Base-by-base conservation (phyloP, 2,113 vertebrate species). In the Pygoscelis adeliae region DNA sequence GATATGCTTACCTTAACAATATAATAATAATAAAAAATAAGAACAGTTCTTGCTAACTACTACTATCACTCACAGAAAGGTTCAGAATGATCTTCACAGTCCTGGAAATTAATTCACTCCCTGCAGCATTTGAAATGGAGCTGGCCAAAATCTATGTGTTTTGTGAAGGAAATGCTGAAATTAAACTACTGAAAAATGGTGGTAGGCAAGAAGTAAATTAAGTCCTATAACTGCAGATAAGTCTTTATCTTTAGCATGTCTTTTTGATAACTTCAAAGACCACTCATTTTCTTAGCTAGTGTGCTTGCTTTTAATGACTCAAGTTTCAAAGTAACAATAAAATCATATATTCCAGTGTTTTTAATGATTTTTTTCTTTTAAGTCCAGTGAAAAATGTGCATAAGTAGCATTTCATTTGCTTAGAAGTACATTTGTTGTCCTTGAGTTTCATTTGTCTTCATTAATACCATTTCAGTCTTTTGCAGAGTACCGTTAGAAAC, bases 191-290 rank as follows among this genome's bases (percentile, higher is more conserved):
- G 62, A 90, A 94, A 92, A 94, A 72, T 87, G 26, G 38, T 90
- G 26, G 62, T 80, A 94, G 95, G 66, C 65, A 85, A 87, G 53
- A 94, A 94, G 65, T 65, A 93, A 96, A 96, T 91, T 89, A 96
- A 83, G 49, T 74, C 61, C 30, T 82, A 38, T 56, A 92, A 62
- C 61, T 76, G 23, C n/a, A 92, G 77, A 78, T 93, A 93, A 90
- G 36, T 87, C 76, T 82, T 59, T 76, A 92, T 94, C 92, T 95
- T 87, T 49, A 84, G 16, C 32, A 30, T 56, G 94, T 82, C 59
- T 79, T 91, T 94, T 61, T 85, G n/a, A 55, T 87, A 89, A 79
- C 73, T 96, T 94, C 86, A 91, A 91, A 94, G 49, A 82, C 53
- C 46, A 80, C 53, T 94, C 36, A 85, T 97, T 95, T 95, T 87